phyloP scores from a whole-genome alignment of 2,113 vertebrate species.

The Campylomormyrus tamandua region DNA sequence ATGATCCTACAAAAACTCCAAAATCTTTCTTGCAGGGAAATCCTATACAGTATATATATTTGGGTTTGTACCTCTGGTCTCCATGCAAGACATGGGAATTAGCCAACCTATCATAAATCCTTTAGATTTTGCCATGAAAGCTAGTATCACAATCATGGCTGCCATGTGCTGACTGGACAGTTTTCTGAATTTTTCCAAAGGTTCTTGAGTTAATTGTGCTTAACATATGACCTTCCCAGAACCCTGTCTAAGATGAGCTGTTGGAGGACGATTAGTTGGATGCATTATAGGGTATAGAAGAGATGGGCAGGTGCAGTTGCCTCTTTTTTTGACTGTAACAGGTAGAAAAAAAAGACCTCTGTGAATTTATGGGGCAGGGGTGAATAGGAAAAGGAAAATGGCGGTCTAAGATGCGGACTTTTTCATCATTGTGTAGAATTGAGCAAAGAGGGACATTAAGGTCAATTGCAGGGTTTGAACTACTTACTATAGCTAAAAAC shows the following conservation, averaged over 20 bases:
- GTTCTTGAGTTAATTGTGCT: not conserved
- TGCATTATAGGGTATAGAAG: not conserved
- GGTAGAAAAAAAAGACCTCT: not conserved
- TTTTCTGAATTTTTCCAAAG: not conserved
- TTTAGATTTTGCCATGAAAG: not conserved
- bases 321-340: not conserved
- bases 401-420: not conserved
- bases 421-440: not conserved
- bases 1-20: not conserved
- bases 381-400: not conserved
- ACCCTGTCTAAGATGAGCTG: not conserved
- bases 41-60: not conserved
- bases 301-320: not conserved
- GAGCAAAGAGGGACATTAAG: not conserved
- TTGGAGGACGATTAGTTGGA: not conserved
- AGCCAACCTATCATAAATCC: not conserved
- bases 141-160: not conserved
- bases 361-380: not conserved
- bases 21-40: not conserved
- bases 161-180: not conserved
- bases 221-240: not conserved
- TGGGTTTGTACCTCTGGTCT: not conserved
- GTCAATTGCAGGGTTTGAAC: not conserved
- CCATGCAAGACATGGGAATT: not conserved
- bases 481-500: not conserved